These are phyloP conservation scores for Tricholauxania praeusta DNA, from an alignment of 2,888 invertebrate genomes.

Conservation along the genomic window DNA sequence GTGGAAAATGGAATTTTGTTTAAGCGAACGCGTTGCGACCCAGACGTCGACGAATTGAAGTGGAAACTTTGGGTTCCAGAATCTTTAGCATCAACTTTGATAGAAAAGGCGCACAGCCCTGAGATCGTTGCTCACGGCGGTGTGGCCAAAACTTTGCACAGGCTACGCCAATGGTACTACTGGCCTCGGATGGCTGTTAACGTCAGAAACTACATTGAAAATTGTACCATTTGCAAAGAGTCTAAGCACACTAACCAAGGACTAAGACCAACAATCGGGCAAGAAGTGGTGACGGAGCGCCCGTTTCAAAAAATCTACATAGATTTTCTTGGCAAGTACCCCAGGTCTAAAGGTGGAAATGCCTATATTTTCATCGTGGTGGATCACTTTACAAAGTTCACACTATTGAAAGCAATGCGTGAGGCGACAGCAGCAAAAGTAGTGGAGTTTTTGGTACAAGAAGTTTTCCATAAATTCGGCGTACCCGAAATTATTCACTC, in stretches of 20 bases:
- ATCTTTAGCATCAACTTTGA: conserved; percentile 3
- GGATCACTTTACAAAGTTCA: too few relatives aligned
- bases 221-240: too few relatives aligned
- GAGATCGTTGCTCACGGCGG: conserved; percentile 12
- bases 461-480: too few relatives aligned
- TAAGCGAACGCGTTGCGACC: background rate
- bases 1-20: conserved; percentile 23
- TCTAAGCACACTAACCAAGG: background rate
- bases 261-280: background rate
- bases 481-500: too few relatives aligned
- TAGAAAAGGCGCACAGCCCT: conserved; percentile 22
- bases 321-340: too few relatives aligned
- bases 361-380: too few relatives aligned
- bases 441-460: too few relatives aligned
- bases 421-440: too few relatives aligned
- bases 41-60: background rate
- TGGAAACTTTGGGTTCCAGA: conserved; percentile 36
- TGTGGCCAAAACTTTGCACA: conserved; percentile 25
- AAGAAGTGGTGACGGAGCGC: background rate
- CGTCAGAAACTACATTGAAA: too few relatives aligned
- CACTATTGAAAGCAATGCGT: too few relatives aligned
- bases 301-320: too few relatives aligned
- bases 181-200: background rate
- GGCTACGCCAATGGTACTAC: conserved; percentile 2
- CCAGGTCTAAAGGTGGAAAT: too few relatives aligned